Percentiles rank a stretch among this genome's conserved stretches.
Conservation (phyloP, 1,140 invertebrate genomes). For the Amphibalanus amphitrite region DNA sequence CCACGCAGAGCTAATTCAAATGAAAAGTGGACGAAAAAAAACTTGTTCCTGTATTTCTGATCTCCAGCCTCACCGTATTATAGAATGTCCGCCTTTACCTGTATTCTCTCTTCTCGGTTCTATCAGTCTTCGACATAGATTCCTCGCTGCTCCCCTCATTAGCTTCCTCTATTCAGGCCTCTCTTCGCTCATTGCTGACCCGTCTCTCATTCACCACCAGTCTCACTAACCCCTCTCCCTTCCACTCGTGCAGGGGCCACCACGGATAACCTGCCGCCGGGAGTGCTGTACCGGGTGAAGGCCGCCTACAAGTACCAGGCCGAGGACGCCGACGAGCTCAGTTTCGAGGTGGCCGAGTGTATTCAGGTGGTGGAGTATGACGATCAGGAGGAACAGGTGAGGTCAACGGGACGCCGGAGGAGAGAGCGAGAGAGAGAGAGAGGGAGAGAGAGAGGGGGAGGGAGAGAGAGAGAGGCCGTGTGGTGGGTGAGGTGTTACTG, state of each 20-base stretch:
- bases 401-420: not conserved
- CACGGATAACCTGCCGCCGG: constrained; percentile 67
- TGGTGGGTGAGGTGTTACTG: not conserved
- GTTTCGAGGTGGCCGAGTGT: constrained; percentile 85
- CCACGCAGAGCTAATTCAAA: too few species aligned
- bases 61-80: too few species aligned
- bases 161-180: constrained; percentile 7
- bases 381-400: constrained; percentile 90
- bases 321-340: constrained; percentile 88
- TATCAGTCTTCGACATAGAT: too few species aligned
- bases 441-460: too few species aligned
- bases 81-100: too few species aligned
- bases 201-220: constrained; percentile 1
- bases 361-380: constrained; percentile 90
- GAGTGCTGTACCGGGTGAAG: constrained; percentile 78
- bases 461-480: not conserved
- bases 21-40: too few species aligned
- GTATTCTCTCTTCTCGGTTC: too few species aligned
- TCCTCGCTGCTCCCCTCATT: too few species aligned
- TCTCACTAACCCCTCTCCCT: too few species aligned
- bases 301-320: constrained; percentile 89
- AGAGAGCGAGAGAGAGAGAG: not conserved
- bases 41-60: too few species aligned
- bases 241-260: constrained; percentile 56
- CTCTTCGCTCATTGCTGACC: too few species aligned